Conservation (phyloP, 1,140 invertebrate genomes). For the Antheraea pernyi region DNA sequence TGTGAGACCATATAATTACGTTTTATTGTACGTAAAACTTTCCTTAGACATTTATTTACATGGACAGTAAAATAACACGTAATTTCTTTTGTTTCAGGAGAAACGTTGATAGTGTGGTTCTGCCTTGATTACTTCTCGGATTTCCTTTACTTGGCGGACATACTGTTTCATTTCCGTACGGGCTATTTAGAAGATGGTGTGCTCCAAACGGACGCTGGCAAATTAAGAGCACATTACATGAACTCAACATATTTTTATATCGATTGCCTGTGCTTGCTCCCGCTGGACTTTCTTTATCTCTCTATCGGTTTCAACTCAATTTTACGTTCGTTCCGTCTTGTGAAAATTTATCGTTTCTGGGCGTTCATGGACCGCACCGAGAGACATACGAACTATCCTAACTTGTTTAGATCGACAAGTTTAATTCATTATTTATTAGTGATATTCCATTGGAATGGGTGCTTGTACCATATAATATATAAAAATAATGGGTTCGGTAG, state of each 20-base stretch:
- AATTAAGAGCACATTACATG: constrained; percentile 97
- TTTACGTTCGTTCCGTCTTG: constrained; percentile 96
- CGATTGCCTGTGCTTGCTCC: constrained; percentile 97
- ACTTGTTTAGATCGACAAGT: constrained; percentile 96
- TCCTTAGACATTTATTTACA: not conserved
- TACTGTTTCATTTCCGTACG: constrained; percentile 97
- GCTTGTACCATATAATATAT: constrained; percentile 97
- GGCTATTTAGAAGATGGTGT: constrained; percentile 98
- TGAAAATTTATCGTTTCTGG: constrained; percentile 99
- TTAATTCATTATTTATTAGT: constrained; percentile 98
- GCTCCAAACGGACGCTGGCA: constrained; percentile 95
- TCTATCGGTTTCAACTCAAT: constrained; percentile 99
- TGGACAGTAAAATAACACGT: not conserved
- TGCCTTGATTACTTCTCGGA: constrained; percentile 98
- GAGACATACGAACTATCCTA: constrained; percentile 98
- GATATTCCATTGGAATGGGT: constrained; percentile 99
- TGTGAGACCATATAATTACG: too few relatives aligned
- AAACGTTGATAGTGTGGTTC: constrained; percentile 96
- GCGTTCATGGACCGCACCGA: constrained; percentile 99
- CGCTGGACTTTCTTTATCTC: constrained; percentile 98
- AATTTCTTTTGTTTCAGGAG: constrained; percentile 81
- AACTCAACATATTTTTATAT: constrained; percentile 99
- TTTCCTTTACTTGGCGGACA: constrained; percentile 97
- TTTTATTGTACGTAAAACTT: not conserved
- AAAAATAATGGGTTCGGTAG: constrained; percentile 96